Evolutionary conservation across 2,797 vertebrate species (phyloP).

Genomic region (Coregonus sp.): DNA sequence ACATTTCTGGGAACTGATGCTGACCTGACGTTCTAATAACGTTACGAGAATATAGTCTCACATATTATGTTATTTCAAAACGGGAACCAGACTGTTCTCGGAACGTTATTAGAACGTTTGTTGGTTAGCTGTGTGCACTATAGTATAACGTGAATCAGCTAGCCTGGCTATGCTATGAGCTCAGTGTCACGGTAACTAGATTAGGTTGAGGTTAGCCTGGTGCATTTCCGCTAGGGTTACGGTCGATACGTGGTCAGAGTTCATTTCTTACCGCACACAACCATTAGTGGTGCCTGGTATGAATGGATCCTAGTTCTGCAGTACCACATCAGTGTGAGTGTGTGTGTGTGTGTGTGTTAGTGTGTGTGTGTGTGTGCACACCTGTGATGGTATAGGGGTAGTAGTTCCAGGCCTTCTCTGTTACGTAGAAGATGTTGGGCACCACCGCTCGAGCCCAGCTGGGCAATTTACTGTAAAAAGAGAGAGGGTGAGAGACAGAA

Average conservation of each 20-base stretch:
- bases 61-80: not conserved
- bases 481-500: not conserved
- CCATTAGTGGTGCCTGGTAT: not conserved
- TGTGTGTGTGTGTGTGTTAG: not conserved
- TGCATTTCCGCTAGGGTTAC: not conserved
- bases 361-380: slow-evolving; percentile 57
- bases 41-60: not conserved
- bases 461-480: slow-evolving; percentile 85
- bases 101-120: not conserved
- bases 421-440: slow-evolving; percentile 97
- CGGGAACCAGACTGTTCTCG: not conserved
- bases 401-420: slow-evolving; percentile 98
- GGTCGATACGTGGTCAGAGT: slow-evolving; percentile 2
- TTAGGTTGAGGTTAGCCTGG: not conserved
- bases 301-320: slow-evolving; percentile 4
- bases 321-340: slow-evolving; percentile 3
- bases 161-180: not conserved
- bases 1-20: no score
- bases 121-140: not conserved
- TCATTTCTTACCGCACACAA: not conserved
- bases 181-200: slow-evolving; percentile 4
- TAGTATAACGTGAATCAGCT: not conserved
- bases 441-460: slow-evolving; percentile 96
- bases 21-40: not conserved
- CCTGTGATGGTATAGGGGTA: slow-evolving; percentile 97